Conservation (phyloP, 1,140 invertebrate genomes). For the Drosophila bifasciata region DNA sequence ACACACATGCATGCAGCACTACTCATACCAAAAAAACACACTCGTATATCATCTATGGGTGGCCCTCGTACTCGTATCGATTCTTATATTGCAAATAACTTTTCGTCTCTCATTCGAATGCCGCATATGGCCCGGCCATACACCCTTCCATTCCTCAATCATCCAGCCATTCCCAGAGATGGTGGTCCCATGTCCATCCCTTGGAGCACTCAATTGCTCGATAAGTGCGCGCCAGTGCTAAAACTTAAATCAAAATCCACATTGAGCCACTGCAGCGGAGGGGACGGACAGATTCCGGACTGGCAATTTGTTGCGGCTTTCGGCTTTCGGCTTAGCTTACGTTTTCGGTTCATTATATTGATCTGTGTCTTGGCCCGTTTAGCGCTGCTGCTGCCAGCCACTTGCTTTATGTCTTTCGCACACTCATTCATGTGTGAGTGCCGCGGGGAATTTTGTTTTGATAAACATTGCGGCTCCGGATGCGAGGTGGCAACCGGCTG, state of each 20-base stretch:
- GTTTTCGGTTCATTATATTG: conserved; percentile 57
- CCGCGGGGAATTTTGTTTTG: conserved; percentile 5
- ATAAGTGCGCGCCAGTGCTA: conserved; percentile 65
- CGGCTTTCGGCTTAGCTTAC: conserved; percentile 48
- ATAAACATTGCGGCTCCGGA: not conserved
- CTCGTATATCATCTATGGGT: conserved; percentile 38
- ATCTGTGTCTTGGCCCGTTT: conserved; percentile 33
- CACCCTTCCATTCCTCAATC: not conserved
- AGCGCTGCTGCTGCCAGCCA: not conserved
- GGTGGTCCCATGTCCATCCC: conserved; percentile 5
- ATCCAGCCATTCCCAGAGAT: too few species aligned
- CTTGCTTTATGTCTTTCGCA: conserved; percentile 36
- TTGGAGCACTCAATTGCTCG: conserved; percentile 56
- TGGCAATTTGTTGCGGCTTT: conserved; percentile 51
- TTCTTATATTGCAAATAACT: conserved; percentile 74
- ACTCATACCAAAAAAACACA: conserved; percentile 12
- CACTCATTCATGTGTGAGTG: conserved; percentile 52
- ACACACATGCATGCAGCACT: conserved; percentile 5
- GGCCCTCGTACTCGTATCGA: conserved; percentile 54
- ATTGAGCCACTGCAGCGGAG: conserved; percentile 51
- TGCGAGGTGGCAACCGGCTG: too few species aligned
- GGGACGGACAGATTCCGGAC: conserved; percentile 9
- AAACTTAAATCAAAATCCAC: conserved; percentile 71
- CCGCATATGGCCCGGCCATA: conserved; percentile 47
- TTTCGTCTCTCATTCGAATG: conserved; percentile 74